Evolutionary conservation across 2,888 invertebrate species (phyloP).

Genomic region (Tenthredo scrophulariae): DNA sequence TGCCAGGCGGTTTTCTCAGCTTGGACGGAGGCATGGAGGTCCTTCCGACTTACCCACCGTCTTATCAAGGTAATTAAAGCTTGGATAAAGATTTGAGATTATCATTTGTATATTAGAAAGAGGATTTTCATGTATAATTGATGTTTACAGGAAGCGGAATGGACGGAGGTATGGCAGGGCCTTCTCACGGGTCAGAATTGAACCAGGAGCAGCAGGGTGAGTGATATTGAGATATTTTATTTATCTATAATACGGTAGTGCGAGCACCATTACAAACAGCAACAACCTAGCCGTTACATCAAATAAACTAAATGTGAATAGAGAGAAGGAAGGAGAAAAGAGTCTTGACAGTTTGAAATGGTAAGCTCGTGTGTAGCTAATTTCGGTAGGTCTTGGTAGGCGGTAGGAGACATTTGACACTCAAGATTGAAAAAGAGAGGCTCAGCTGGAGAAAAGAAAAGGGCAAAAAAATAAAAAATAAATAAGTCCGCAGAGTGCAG

Average conservation of each 20-base stretch:
- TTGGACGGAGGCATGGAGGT: constrained; percentile 77
- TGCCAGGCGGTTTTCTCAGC: constrained; percentile 76
- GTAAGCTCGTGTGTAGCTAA: constrained; percentile 78
- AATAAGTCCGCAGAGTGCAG: constrained; percentile 75
- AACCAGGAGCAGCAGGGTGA: constrained; percentile 78
- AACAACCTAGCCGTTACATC: constrained; percentile 78
- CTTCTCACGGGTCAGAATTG: constrained; percentile 75
- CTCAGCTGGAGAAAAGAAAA: constrained; percentile 53
- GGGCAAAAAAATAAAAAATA: constrained; percentile 29
- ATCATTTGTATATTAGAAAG: not conserved
- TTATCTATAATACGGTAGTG: constrained; percentile 70
- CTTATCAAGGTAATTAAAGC: constrained; percentile 73
- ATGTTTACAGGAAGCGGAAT: constrained; percentile 70
- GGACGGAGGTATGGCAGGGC: constrained; percentile 76
- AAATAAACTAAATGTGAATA: constrained; percentile 74
- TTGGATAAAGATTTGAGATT: not conserved
- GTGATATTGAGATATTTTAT: constrained; percentile 62
- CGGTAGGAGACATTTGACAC: constrained; percentile 77
- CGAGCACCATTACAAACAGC: constrained; percentile 79
- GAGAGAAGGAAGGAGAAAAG: constrained; percentile 59
- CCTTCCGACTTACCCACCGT: constrained; percentile 74
- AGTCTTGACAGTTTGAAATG: constrained; percentile 78
- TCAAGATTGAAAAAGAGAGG: constrained; percentile 67
- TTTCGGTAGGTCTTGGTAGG: constrained; percentile 76
- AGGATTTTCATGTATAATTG: not conserved